phyloP scores from a whole-genome alignment of 2,113 vertebrate species.

The Eublepharis macularius region DNA sequence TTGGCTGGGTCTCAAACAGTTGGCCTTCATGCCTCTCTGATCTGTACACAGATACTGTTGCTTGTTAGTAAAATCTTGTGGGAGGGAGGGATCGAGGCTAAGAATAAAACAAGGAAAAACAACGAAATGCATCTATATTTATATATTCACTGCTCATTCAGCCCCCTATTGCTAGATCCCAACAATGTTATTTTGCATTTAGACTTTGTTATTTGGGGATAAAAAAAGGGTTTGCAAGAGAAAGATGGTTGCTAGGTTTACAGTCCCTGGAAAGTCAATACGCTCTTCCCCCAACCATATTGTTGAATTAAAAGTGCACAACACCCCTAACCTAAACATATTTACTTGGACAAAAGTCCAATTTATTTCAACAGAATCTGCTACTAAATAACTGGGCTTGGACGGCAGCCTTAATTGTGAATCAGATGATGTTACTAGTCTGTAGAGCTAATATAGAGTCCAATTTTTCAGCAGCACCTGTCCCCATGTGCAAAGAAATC shows the following conservation, averaged over 20 bases:
- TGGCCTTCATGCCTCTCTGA: not conserved
- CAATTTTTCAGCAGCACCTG: too few species aligned
- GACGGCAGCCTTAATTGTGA: not conserved
- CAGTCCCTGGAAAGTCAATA: not conserved
- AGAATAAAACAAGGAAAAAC: slow-evolving; percentile 8
- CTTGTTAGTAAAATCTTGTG: not conserved
- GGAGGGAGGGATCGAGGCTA: not conserved
- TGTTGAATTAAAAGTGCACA: not conserved
- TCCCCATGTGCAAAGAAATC: too few species aligned
- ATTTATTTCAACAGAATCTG: not conserved
- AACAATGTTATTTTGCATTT: slow-evolving; percentile 6
- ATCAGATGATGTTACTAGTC: too few species aligned
- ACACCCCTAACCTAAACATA: not conserved
- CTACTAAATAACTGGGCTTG: not conserved
- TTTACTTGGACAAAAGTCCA: not conserved
- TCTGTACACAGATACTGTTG: not conserved
- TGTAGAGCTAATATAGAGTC: too few species aligned
- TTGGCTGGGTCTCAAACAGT: not conserved
- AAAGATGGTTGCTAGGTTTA: not conserved
- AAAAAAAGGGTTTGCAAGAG: not conserved
- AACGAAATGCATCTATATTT: slow-evolving; percentile 18
- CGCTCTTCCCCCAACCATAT: not conserved
- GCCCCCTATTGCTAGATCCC: slow-evolving; percentile 7
- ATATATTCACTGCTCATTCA: slow-evolving; percentile 13
- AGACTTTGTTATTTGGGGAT: slow-evolving; percentile 16